Conservation (phyloP, 2,888 invertebrate species). For the Tuberolachnus salignus region DNA sequence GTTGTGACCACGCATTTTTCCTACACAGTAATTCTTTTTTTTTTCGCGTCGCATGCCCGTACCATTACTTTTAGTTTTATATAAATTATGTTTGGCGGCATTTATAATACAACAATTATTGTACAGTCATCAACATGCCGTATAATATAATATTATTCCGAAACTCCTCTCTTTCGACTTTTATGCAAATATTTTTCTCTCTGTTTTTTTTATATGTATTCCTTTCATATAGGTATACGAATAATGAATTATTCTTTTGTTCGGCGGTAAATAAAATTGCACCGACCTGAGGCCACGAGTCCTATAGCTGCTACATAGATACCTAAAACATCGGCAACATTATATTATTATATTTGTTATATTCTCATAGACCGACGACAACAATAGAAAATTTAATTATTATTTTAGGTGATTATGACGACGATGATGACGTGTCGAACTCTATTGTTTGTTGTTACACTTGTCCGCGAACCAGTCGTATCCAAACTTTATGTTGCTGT, state of each 20-base stretch:
- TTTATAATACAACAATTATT: slow-evolving; percentile 5
- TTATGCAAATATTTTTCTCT: slow-evolving; percentile 20
- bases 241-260: slow-evolving; percentile 28
- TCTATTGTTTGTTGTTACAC: slow-evolving; percentile 20
- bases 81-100: neutral
- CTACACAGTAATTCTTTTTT: neutral
- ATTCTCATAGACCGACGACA: slow-evolving; percentile 17
- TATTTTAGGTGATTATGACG: slow-evolving; percentile 33
- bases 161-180: neutral
- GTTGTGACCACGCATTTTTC: too few species aligned
- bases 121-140: neutral
- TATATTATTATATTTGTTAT: slow-evolving; percentile 10
- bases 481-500: slow-evolving; percentile 2
- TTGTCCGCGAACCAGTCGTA: slow-evolving; percentile 16
- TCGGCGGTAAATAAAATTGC: slow-evolving; percentile 24
- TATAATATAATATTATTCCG: neutral
- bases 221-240: neutral
- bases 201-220: neutral
- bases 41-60: neutral
- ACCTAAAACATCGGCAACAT: slow-evolving; percentile 10
- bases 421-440: slow-evolving; percentile 27
- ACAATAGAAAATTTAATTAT: slow-evolving; percentile 47
- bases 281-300: slow-evolving; percentile 1
- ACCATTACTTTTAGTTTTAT: neutral
- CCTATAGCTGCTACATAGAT: too few species aligned